These are phyloP conservation scores for Phyllotis vaccarum DNA, from an alignment of 2,797 vertebrate genomes.

Conservation along the genomic window DNA sequence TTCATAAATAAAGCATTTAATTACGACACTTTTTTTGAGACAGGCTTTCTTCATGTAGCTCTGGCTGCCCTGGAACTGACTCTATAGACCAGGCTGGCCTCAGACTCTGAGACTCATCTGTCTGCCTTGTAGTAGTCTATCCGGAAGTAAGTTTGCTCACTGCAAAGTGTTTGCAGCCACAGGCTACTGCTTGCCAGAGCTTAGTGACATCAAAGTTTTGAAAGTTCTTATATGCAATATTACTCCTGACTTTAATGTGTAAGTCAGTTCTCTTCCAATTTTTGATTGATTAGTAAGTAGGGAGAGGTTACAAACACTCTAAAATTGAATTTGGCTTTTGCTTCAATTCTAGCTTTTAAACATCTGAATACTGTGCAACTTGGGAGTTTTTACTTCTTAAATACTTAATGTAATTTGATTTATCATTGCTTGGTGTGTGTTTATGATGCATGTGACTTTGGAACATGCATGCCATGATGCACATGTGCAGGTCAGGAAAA, in stretches of 20 bases:
- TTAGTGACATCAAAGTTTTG: background rate
- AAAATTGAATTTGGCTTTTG: conserved; percentile 48
- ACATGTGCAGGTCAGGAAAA: background rate
- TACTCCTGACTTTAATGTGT: conserved; percentile 50
- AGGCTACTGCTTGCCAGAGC: conserved; percentile 35
- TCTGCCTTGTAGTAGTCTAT: conserved; percentile 10
- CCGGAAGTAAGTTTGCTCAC: conserved; percentile 15
- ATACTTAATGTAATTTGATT: background rate
- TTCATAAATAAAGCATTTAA: conserved; percentile 36
- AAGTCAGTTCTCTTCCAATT: conserved; percentile 39
- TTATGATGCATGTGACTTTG: background rate
- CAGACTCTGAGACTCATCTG: background rate
- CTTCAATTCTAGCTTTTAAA: conserved; percentile 60
- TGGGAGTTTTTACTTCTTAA: conserved; percentile 16
- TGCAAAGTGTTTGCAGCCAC: background rate
- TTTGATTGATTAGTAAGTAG: conserved; percentile 30
- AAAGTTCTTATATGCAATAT: conserved; percentile 43
- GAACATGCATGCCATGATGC: background rate
- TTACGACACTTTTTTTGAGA: background rate
- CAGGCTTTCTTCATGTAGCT: background rate
- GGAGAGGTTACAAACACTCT: conserved; percentile 17
- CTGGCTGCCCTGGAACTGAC: background rate
- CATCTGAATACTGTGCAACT: background rate
- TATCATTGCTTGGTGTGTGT: background rate
- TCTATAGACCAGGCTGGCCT: background rate